Evolutionary conservation across 92 coral and sea anemone genomes (phyloP), one percentile per base, ranked within the genome.

Genomic region (Bergia sp.): DNA sequence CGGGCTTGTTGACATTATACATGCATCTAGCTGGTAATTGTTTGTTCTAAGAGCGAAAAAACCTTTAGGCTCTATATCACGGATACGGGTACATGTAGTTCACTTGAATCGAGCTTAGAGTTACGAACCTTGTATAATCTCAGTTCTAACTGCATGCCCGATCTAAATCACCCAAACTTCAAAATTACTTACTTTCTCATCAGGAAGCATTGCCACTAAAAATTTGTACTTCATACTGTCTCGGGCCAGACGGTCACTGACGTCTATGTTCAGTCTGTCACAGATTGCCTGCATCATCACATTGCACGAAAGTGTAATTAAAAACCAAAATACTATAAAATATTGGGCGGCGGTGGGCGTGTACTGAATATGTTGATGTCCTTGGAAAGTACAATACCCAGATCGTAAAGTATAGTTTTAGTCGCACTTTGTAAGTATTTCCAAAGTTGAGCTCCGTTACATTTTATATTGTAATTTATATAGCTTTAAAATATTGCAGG

Each of bases 201-300:
- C 91, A 53, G 99, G 99, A 79, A 94, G 94, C 79, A 49, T 47
- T 21, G 93, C 76, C 55, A 97, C 88, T 12, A 97, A 91, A 82
- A 94, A 97, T 65, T 97, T 97, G 81, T 94, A 77, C 86, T 97
- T 95, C 65, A 89, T 91, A 82, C 98, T 95, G 88, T 92, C 98
- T 88, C 93, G 95, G 4, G 95, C 90, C 58, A 96, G 85, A 10
- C 98, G 94, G 73, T 96, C 99, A 3, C 96, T 96, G 37, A 91
- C 89, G 37, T 97, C 90, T n/a, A 97, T 90, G 57, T 97, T 95
- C 81, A 97, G 66, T 89, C 90, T 97, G 86, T 85, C 93, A 88
- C 99, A 97, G 15, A 95, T 94, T 65, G 96, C 99, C 99, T 97
- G 76, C 9, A 58, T 18, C 58, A 86, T 36, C 10, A 36, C 66